A percentile compares a stretch with the other conserved stretches of the same genome.
phyloP scores from a whole-genome alignment of 2,888 invertebrate species.

The Brenthis ino region DNA sequence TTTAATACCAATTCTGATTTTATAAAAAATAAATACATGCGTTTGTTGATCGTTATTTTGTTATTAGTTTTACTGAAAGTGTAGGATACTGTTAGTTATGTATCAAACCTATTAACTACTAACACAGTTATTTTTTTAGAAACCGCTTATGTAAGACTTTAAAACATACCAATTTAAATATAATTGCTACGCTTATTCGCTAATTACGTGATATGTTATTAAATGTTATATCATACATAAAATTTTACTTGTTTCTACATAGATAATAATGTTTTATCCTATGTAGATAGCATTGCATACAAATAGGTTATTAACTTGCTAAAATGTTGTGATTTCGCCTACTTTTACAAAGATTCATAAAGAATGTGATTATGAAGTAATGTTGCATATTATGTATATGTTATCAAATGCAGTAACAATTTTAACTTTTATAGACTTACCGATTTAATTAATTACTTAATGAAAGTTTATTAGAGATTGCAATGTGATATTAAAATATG shows the following conservation, averaged over 20 bases:
- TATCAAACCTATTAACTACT: constrained; percentile 6
- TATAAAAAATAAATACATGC: too few relatives aligned
- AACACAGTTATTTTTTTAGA: constrained; percentile 25
- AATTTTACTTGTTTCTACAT: constrained; percentile 41
- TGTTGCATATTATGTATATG: constrained; percentile 1
- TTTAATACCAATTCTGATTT: too few relatives aligned
- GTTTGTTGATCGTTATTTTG: background rate
- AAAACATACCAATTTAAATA: constrained; percentile 28
- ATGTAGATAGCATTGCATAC: constrained; percentile 25
- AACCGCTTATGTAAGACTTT: constrained; percentile 29
- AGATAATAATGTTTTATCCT: constrained; percentile 35
- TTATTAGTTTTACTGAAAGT: constrained; percentile 13
- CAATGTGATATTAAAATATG: constrained; percentile 9
- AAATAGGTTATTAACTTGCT: constrained; percentile 30
- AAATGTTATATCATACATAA: constrained; percentile 38
- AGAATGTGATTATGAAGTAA: constrained; percentile 15
- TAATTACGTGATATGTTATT: constrained; percentile 39
- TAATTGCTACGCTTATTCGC: constrained; percentile 38
- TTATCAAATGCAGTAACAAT: background rate
- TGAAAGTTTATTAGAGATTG: background rate
- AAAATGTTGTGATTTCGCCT: constrained; percentile 16
- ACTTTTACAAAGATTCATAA: constrained; percentile 24
- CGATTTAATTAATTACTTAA: constrained; percentile 6
- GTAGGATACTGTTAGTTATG: constrained; percentile 15
- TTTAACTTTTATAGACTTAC: constrained; percentile 2